Base-by-base conservation (phyloP, 1,140 invertebrate genomes). In the Ectropis grisescens region DNA sequence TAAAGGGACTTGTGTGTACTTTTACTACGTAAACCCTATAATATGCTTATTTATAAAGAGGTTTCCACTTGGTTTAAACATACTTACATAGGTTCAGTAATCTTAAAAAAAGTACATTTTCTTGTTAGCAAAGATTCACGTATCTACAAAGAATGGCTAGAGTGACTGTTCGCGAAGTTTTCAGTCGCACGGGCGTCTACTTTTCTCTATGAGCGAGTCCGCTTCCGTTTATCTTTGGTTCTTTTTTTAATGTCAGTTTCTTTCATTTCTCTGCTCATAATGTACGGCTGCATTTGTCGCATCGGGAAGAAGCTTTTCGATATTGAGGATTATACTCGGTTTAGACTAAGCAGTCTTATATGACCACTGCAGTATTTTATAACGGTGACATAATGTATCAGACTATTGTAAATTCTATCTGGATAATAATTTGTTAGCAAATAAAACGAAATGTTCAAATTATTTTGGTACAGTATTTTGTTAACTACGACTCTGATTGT, bases 141-240 rank as follows among this genome's bases (percentile, higher is more conserved):
- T 66, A 64, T 55, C 55, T 57, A 47, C 48, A 59, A 62, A 59
- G 56, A 61, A 59, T 53, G 53, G 46, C 42, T 51, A 50, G 59
- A 69, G 44, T 59, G 57, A 50, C 66, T 60, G 51, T 32, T 47
- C 62, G 36, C 57, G 55, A 78, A 78, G 58, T 78, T 78, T 75
- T 64, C 56, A 65, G 58, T 66, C 58, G 57, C 53, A 58, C 54
- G 51, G 60, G 40, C 62, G 65, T 64, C 54, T 65, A 71, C 52
- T 66, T 72, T 71, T 68, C 70, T 75, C 61, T 67, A 64, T 65
- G 67, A 66, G 59, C 65, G 64, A 58, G 60, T 67, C 62, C 64
- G 58, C 65, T 74, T 74, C 71, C 61, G 68, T 66, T 78, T 78
- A 74, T 70, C 62, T 75, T 67, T 59, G 51, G 57, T 60, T 55